These are phyloP conservation scores for Cephus rjabovi DNA, from an alignment of 2,888 invertebrate genomes.

Conservation along the genomic window DNA sequence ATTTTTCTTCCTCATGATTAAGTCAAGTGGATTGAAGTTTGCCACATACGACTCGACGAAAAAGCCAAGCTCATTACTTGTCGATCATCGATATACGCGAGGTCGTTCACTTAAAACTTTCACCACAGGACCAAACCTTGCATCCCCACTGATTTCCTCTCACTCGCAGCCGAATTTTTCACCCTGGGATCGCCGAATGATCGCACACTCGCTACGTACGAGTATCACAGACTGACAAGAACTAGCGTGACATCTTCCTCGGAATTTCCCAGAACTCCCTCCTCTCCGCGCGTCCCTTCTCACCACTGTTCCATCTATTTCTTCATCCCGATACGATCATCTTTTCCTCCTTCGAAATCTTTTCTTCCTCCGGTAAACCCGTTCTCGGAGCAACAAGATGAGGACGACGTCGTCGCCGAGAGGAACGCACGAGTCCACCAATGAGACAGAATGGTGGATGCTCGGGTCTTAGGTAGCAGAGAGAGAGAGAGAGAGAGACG, in stretches of 20 bases:
- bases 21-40: not conserved
- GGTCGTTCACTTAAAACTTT: not conserved
- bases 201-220: conserved; percentile 44
- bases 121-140: not conserved
- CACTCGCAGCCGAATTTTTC: not conserved
- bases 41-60: not conserved
- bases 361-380: not conserved
- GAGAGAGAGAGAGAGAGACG: not conserved
- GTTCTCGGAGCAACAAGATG: not conserved
- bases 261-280: not conserved
- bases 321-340: not conserved
- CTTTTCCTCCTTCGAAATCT: not conserved
- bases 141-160: not conserved
- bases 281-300: not conserved
- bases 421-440: not conserved
- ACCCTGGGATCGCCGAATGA: not conserved
- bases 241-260: not conserved
- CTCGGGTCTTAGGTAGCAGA: not conserved
- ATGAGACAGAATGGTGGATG: not conserved
- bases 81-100: conserved; percentile 3
- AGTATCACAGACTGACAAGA: conserved; percentile 56
- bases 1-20: conserved; percentile 62
- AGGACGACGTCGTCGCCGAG: not conserved
- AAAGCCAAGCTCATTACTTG: not conserved
- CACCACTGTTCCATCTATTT: not conserved